Conservation (phyloP, 2,113 vertebrate species). For the Donacobius atricapilla region DNA sequence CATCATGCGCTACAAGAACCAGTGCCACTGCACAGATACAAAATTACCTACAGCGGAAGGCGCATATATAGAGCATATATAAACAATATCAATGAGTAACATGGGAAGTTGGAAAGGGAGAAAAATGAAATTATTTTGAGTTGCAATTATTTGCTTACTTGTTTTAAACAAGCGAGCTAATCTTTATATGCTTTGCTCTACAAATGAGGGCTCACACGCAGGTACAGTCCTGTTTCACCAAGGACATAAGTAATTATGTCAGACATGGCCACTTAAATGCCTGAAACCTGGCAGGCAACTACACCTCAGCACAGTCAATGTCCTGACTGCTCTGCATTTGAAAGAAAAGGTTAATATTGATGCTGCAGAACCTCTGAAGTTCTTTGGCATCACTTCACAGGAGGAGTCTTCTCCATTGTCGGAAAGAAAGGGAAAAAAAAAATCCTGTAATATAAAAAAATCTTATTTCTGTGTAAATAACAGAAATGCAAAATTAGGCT, state of each 20-base stretch:
- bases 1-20: accelerated
- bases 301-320: neutral
- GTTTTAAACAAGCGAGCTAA: neutral
- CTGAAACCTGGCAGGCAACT: neutral
- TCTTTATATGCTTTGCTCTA: neutral
- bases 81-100: neutral
- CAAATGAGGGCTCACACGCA: neutral
- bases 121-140: neutral
- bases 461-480: neutral
- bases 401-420: neutral
- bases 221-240: accelerated
- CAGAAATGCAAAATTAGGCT: neutral
- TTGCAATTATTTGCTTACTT: neutral
- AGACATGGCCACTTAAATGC: neutral
- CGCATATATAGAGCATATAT: neutral
- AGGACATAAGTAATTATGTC: neutral
- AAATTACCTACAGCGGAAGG: neutral
- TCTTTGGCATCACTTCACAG: neutral
- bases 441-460: neutral
- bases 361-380: neutral
- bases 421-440: neutral
- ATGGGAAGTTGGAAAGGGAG: neutral
- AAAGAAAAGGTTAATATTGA: neutral
- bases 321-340: neutral
- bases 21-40: accelerated